phyloP scores from a whole-genome alignment of 2,888 invertebrate species.

The Leptopilina drosophilae region DNA sequence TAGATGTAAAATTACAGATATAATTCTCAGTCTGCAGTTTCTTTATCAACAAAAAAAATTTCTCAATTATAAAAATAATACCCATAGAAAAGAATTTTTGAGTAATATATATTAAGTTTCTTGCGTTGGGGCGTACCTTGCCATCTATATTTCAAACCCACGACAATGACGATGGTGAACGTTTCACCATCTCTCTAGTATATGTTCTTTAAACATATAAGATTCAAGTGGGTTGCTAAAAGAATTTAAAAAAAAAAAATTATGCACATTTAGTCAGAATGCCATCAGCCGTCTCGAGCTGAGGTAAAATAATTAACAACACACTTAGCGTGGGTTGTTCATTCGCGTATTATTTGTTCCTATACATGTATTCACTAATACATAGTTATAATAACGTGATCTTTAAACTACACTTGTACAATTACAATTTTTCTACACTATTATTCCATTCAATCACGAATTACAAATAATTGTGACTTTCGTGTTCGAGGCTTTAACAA shows the following conservation, averaged over 20 bases:
- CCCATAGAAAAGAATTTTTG: neutral
- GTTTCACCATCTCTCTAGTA: conserved; percentile 27
- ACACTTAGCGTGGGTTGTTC: conserved; percentile 5
- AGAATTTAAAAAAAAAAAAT: conserved; percentile 9
- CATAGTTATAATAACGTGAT: too few relatives aligned
- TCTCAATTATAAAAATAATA: too few relatives aligned
- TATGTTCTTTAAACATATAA: neutral
- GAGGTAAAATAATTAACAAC: conserved; percentile 30
- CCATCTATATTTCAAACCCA: conserved; percentile 25
- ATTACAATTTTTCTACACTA: neutral
- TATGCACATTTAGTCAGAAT: conserved; percentile 9
- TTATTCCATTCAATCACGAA: conserved; percentile 4
- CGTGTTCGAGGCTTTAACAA: neutral
- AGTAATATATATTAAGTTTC: neutral
- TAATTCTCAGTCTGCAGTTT: too few relatives aligned
- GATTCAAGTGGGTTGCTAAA: conserved; percentile 18
- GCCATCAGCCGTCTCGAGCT: conserved; percentile 11
- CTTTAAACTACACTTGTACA: neutral
- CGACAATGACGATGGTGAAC: neutral
- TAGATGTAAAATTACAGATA: too few relatives aligned
- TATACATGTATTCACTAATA: too few relatives aligned
- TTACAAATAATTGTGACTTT: conserved; percentile 12
- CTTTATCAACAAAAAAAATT: too few relatives aligned
- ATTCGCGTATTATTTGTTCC: neutral
- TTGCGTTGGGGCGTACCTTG: neutral